Evolutionary conservation across 2,113 vertebrate species (phyloP), one percentile per base, ranked within the genome.

Genomic region (Cyphotilapia sp.): DNA sequence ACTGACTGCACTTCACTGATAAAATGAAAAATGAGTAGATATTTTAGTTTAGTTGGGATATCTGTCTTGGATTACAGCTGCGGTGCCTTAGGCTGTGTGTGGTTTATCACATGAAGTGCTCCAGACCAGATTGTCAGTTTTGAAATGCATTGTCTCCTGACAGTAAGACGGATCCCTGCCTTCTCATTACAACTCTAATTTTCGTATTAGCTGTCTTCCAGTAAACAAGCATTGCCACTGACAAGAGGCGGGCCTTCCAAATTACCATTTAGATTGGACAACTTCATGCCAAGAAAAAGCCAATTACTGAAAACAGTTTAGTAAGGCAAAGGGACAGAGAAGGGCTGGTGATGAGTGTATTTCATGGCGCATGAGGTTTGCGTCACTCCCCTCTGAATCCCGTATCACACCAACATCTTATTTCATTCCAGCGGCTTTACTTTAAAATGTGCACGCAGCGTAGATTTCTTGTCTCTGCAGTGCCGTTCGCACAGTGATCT

Each of bases 221-320:
- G 91, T 91, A 93, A 93, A 93, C 86, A 88, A 90, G 81, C 82
- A 61, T 94, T 76, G 69, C 86, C 87, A 89, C 86, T 63, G 87
- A 92, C 51, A 40, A 85, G 80, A 85, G 69, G 29, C 78, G 74
- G 51, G 84, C 85, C 86, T 86, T 82, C 61, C 61, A 91, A 91
- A 97, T 97, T 96, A 96, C 92, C 95, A 96, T 97, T 96, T 96
- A 96, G 93, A 97, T 96, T 96, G 95, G 92, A 95, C 90, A 89
- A 82, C 90, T 78, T 47, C 66, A 92, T 89, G 93, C 95, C 92
- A 95, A 92, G 88, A 94, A 90, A 94, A 92, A 94, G 91, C 91
- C 94, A 94, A 92, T 94, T 94, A 91, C 88, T 91, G 90, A 87
- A 89, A 61, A 91, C 83, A 69, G 22, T 89, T 89, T 88, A 33